Conservation (phyloP, 1,140 invertebrate species). For the Zeugodacus cucurbitae region DNA sequence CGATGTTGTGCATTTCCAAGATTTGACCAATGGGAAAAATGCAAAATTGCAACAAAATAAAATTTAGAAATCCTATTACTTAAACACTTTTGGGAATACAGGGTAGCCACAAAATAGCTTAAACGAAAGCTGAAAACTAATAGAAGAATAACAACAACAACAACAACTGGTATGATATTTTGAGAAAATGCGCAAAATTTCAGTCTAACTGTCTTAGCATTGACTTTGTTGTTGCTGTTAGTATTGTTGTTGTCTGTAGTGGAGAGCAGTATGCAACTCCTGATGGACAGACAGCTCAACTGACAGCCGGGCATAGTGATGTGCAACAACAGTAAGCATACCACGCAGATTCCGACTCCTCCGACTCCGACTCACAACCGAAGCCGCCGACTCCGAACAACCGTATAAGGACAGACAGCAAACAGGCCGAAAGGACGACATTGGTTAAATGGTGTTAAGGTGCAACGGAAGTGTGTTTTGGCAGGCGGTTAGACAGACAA, state of each 20-base stretch:
- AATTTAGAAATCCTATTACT: background rate
- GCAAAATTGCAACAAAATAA: background rate
- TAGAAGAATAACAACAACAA: background rate
- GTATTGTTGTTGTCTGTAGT: no score
- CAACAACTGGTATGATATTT: background rate
- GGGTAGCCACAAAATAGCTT: slow-evolving; percentile 13
- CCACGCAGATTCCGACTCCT: no score
- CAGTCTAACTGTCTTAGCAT: background rate
- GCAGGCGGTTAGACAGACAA: background rate
- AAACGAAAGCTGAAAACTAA: background rate
- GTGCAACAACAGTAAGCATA: background rate
- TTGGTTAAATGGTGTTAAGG: slow-evolving; percentile 22
- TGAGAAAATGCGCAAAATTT: background rate
- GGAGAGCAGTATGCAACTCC: background rate
- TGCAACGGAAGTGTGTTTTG: background rate
- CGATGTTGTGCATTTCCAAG: background rate
- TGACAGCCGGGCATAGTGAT: slow-evolving; percentile 23
- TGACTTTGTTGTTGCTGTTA: background rate
- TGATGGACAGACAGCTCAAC: slow-evolving; percentile 20
- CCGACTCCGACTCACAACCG: background rate
- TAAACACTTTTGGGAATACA: slow-evolving; percentile 7
- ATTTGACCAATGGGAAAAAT: background rate
- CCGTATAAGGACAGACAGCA: background rate
- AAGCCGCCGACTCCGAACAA: background rate
- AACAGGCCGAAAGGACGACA: background rate